Conservation (phyloP, 2,888 invertebrate genomes). For the Aspidiotus destructor region DNA sequence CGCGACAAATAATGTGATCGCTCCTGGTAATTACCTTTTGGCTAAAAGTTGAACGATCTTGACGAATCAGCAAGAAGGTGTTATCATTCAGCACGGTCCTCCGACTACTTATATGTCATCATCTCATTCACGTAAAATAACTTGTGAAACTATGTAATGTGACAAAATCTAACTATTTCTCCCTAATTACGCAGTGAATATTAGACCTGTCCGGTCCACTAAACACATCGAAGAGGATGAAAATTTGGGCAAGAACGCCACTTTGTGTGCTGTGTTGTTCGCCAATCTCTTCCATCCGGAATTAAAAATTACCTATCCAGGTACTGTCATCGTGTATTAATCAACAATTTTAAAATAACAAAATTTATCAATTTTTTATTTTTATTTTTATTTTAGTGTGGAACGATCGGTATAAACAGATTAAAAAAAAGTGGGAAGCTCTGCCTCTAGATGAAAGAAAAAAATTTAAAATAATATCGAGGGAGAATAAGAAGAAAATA, state of each 20-base stretch:
- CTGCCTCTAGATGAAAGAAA: constrained; percentile 78
- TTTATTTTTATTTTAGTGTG: constrained; percentile 55
- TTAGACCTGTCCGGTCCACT: constrained; percentile 43
- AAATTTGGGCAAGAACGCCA: too few relatives aligned
- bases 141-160: neutral
- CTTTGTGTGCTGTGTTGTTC: constrained; percentile 94
- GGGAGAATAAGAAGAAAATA: too few relatives aligned
- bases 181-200: constrained; percentile 18
- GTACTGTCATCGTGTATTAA: too few relatives aligned
- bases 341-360: too few relatives aligned
- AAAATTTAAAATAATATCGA: too few relatives aligned
- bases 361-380: too few relatives aligned
- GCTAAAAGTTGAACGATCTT: constrained; percentile 9
- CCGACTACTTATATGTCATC: constrained; percentile 42
- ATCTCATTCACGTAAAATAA: constrained; percentile 39
- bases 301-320: constrained; percentile 81
- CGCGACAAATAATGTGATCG: neutral
- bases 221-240: constrained; percentile 95
- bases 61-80: constrained; percentile 29
- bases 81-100: constrained; percentile 31
- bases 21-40: constrained; percentile 33
- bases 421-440: constrained; percentile 90
- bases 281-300: constrained; percentile 91
- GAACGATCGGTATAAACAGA: constrained; percentile 90
- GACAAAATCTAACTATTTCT: neutral